Evolutionary conservation across 2,113 vertebrate genomes (phyloP).

Genomic region (Zosterops japonicus): DNA sequence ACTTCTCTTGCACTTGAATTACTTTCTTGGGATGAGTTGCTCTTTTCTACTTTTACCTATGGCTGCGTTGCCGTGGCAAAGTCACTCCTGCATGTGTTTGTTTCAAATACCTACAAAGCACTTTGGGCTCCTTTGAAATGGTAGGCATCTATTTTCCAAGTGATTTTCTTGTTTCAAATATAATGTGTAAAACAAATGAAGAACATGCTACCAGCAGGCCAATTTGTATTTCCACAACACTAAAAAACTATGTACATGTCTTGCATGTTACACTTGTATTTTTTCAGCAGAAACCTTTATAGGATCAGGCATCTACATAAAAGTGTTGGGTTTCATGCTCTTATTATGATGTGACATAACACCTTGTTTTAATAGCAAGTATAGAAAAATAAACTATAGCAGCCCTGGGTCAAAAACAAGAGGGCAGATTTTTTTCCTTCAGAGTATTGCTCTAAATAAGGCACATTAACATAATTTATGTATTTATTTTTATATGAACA

Average conservation of each 20-base stretch:
- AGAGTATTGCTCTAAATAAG: neutral
- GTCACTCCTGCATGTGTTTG: neutral
- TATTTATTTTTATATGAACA: neutral
- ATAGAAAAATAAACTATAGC: neutral
- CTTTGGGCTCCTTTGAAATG: neutral
- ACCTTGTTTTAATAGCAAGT: neutral
- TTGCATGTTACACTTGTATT: neutral
- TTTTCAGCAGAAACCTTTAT: neutral
- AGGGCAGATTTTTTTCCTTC: neutral
- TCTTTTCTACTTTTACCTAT: neutral
- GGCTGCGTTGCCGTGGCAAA: neutral
- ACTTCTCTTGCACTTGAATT: neutral
- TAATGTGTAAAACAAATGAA: neutral
- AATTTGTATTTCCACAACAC: neutral
- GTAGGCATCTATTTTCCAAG: neutral
- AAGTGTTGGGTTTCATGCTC: neutral
- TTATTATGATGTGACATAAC: neutral
- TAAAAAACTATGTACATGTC: accelerated
- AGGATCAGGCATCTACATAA: neutral
- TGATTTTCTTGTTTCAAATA: neutral
- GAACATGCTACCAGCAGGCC: neutral
- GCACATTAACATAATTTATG: neutral
- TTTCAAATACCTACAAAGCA: neutral
- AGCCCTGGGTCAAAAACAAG: neutral
- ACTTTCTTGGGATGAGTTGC: neutral